Conservation (phyloP, 2,888 invertebrate genomes). For the Acrobasis consociella region DNA sequence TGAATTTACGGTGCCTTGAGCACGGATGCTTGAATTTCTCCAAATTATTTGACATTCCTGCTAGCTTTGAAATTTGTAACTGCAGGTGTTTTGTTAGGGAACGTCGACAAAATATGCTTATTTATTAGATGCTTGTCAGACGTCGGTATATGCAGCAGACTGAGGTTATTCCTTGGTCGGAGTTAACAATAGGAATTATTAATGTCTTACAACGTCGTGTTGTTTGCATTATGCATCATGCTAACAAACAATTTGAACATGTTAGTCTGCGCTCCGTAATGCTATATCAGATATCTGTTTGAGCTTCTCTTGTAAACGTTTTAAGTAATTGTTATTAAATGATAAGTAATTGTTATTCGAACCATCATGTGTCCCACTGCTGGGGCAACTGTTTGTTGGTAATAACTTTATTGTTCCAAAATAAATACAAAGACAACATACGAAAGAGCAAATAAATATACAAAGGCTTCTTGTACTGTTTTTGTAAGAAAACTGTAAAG, state of each 20-base stretch:
- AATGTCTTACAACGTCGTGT: slow-evolving; percentile 18
- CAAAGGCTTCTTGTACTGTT: too few relatives aligned
- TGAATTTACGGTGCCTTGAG: slow-evolving; percentile 38
- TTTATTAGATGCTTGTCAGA: slow-evolving; percentile 35
- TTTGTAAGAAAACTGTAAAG: too few relatives aligned
- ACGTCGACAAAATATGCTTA: slow-evolving; percentile 30
- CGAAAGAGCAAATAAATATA: too few relatives aligned
- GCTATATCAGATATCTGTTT: neutral
- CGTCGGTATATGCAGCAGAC: slow-evolving; percentile 28
- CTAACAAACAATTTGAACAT: slow-evolving; percentile 22
- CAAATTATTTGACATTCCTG: slow-evolving; percentile 41
- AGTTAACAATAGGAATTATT: slow-evolving; percentile 28
- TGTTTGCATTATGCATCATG: slow-evolving; percentile 17
- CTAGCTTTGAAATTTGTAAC: slow-evolving; percentile 38
- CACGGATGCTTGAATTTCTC: slow-evolving; percentile 36
- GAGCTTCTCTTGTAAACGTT: neutral
- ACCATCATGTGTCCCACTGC: too few relatives aligned
- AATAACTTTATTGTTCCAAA: too few relatives aligned
- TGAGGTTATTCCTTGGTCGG: slow-evolving; percentile 25
- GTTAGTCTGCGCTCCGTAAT: slow-evolving; percentile 9
- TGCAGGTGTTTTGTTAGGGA: slow-evolving; percentile 28
- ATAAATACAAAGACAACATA: too few relatives aligned
- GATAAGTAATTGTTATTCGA: too few relatives aligned
- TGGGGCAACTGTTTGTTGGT: too few relatives aligned
- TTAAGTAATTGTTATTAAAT: neutral